Conservation (phyloP, 2,888 invertebrate species). For the Philereme transversata region DNA sequence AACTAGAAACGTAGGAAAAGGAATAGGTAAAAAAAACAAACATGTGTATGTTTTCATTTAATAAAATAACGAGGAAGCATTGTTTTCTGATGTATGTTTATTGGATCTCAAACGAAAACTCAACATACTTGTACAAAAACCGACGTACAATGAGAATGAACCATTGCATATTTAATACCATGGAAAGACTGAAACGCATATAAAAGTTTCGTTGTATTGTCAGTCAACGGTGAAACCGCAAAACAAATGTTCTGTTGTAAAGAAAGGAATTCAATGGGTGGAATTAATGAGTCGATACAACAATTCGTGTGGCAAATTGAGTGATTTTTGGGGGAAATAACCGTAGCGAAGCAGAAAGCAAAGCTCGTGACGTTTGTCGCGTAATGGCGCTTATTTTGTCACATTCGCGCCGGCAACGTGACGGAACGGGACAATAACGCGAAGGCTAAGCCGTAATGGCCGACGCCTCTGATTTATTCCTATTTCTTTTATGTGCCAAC, state of each 20-base stretch:
- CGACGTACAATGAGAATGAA: too few species aligned
- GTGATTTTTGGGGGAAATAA: constrained; percentile 21
- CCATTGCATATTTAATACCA: too few species aligned
- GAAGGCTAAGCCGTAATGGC: constrained; percentile 70
- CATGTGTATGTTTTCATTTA: too few species aligned
- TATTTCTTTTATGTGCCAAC: constrained; percentile 78
- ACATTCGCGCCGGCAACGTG: constrained; percentile 73
- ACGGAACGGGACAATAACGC: constrained; percentile 73
- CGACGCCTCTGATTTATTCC: constrained; percentile 77
- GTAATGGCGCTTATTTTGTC: constrained; percentile 73
- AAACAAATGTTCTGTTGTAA: constrained; percentile 1
- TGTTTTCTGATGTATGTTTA: too few species aligned
- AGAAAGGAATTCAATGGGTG: constrained; percentile 1
- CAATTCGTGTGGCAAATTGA: constrained; percentile 17
- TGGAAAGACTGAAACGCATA: too few species aligned
- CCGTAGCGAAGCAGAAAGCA: constrained; percentile 40
- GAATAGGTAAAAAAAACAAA: too few species aligned
- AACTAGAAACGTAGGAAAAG: too few species aligned
- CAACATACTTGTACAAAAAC: too few species aligned
- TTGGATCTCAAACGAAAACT: too few species aligned
- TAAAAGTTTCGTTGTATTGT: too few species aligned
- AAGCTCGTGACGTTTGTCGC: constrained; percentile 60
- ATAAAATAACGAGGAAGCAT: too few species aligned
- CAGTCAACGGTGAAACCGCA: too few species aligned
- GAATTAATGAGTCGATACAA: constrained; percentile 8